phyloP scores from a whole-genome alignment of 2,888 invertebrate genomes.

The Tipula confusa region DNA sequence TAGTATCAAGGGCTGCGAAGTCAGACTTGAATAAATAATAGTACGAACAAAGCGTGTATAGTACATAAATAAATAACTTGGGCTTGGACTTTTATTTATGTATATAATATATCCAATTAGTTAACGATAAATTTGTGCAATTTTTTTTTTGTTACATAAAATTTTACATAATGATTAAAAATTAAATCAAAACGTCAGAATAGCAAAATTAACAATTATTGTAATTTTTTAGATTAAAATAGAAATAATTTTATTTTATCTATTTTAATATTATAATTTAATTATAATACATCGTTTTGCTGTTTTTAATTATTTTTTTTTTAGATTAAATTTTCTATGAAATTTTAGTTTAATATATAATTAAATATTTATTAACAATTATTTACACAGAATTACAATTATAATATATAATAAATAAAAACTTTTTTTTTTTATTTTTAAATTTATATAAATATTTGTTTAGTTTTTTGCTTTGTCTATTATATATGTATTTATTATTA shows the following conservation, averaged over 20 bases:
- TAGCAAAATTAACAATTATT: slow-evolving; percentile 3
- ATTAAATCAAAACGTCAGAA: neutral
- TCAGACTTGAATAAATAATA: neutral
- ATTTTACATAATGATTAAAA: neutral
- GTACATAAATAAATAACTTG: neutral
- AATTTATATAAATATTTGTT: neutral
- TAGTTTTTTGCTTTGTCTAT: neutral
- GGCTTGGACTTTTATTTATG: neutral
- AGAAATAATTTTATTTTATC: neutral
- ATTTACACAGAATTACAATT: slow-evolving; percentile 25
- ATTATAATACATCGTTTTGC: neutral
- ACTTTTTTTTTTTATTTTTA: neutral
- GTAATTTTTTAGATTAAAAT: neutral
- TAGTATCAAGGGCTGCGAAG: neutral
- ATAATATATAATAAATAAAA: slow-evolving; percentile 25
- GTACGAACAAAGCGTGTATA: neutral
- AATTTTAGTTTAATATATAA: slow-evolving; percentile 16
- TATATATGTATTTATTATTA: neutral
- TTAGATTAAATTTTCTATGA: slow-evolving; percentile 1
- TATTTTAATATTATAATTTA: neutral
- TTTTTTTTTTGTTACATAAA: neutral
- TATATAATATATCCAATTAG: neutral
- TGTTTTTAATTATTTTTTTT: neutral
- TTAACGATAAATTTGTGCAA: neutral
- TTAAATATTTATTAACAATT: slow-evolving; percentile 20